Percentiles rank a stretch among this genome's conserved stretches.
phyloP scores from a whole-genome alignment of 2,113 vertebrate species.

The Suricata suricatta region DNA sequence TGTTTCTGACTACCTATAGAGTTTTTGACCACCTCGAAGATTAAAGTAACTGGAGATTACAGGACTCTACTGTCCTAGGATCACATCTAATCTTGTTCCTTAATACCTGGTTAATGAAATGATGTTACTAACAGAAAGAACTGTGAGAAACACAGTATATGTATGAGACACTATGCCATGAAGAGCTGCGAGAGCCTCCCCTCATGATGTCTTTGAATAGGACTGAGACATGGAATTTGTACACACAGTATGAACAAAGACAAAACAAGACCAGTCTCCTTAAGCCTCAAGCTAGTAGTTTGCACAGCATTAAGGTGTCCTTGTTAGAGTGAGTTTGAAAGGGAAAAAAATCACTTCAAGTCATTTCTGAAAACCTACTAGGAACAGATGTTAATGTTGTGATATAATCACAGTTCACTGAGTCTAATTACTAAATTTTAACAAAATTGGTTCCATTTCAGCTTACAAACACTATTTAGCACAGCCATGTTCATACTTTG shows the following conservation, averaged over 20 bases:
- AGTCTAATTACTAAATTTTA: neutral
- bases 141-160: neutral
- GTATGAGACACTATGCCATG: neutral
- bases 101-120: neutral
- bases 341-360: neutral
- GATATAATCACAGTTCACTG: neutral
- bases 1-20: neutral
- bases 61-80: neutral
- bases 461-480: neutral
- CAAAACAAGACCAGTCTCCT: neutral
- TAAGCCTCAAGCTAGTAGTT: neutral
- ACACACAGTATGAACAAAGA: neutral
- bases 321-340: neutral
- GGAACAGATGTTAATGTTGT: neutral
- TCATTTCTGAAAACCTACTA: conserved; percentile 37
- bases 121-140: neutral
- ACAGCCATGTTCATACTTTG: neutral
- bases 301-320: neutral
- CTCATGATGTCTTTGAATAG: neutral
- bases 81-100: neutral
- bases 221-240: neutral
- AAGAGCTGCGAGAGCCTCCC: neutral
- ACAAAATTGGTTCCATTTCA: neutral
- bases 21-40: neutral
- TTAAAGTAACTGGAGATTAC: neutral